Evolutionary conservation across 2,113 vertebrate species (phyloP).

Genomic region (Phocoena phocoena): DNA sequence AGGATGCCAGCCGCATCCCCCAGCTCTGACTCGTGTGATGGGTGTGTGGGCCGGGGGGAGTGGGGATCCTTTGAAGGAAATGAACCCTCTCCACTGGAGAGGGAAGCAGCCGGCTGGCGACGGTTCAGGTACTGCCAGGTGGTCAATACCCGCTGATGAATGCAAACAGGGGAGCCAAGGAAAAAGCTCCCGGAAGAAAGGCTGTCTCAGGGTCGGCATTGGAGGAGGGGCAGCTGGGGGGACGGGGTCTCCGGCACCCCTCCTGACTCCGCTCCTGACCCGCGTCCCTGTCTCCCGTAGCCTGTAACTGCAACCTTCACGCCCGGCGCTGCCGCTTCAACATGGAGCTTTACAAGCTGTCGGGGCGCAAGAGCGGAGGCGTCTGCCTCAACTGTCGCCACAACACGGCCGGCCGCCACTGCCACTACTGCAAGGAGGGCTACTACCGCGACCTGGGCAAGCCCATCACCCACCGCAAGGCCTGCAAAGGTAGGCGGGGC

Average conservation of each 20-base stretch:
- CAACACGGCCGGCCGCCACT: constrained; percentile 96
- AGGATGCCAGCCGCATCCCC: background rate
- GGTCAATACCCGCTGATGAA: rapidly evolving
- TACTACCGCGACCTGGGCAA: constrained; percentile 97
- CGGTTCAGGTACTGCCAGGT: background rate
- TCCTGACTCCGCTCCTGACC: background rate
- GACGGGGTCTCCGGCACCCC: rapidly evolving
- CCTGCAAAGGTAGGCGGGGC: constrained; percentile 92
- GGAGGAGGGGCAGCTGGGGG: background rate
- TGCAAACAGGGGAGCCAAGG: no score
- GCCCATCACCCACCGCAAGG: constrained; percentile 95
- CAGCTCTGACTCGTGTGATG: background rate
- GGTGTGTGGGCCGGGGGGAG: no score
- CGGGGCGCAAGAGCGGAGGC: constrained; percentile 94
- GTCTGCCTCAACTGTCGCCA: constrained; percentile 98
- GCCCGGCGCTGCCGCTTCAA: constrained; percentile 97
- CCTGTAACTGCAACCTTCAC: constrained; percentile 97
- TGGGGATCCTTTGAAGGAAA: background rate
- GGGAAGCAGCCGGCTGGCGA: background rate
- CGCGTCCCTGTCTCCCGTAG: constrained; percentile 76
- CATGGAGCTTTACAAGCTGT: constrained; percentile 98
- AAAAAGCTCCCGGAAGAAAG: rapidly evolving
- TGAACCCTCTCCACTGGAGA: background rate
- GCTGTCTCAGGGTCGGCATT: background rate
- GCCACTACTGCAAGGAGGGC: constrained; percentile 98